These are phyloP conservation scores for Microctenopoma lineatum DNA, from an alignment of 2,797 vertebrate genomes.

Conservation along the genomic window DNA sequence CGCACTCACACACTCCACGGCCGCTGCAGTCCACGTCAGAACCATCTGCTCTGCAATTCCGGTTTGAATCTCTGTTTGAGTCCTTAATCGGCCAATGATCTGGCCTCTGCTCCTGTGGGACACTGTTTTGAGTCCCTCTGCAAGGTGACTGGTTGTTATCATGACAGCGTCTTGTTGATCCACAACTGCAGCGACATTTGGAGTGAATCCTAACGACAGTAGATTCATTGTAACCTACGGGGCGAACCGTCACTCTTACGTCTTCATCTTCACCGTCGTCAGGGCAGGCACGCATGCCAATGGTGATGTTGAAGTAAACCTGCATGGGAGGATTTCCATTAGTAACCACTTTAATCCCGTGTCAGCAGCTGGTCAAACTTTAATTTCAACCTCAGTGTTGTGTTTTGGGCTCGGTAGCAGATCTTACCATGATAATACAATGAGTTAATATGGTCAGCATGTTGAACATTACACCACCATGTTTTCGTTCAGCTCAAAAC, in stretches of 20 bases:
- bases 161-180: conserved; percentile 60
- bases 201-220: conserved; percentile 83
- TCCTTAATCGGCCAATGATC: conserved; percentile 18
- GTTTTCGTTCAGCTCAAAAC: too few species aligned
- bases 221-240: conserved; percentile 97
- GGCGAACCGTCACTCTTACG: conserved; percentile 83
- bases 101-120: conserved; percentile 27
- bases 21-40: conserved; percentile 87
- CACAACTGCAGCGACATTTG: conserved; percentile 87
- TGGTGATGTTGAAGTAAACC: conserved; percentile 93
- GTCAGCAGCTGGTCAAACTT: not conserved
- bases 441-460: not conserved
- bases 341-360: not conserved
- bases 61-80: conserved; percentile 46
- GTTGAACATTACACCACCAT: not conserved
- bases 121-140: not conserved
- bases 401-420: not conserved
- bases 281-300: conserved; percentile 88
- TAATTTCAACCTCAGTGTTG: too few species aligned
- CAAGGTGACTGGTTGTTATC: conserved; percentile 59
- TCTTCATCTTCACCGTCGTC: conserved; percentile 78
- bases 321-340: conserved; percentile 62
- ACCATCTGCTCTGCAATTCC: conserved; percentile 63
- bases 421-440: not conserved
- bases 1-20: conserved; percentile 89